These are phyloP conservation scores for Diachrysia chrysitis DNA, from an alignment of 2,888 invertebrate species.

Conservation along the genomic window DNA sequence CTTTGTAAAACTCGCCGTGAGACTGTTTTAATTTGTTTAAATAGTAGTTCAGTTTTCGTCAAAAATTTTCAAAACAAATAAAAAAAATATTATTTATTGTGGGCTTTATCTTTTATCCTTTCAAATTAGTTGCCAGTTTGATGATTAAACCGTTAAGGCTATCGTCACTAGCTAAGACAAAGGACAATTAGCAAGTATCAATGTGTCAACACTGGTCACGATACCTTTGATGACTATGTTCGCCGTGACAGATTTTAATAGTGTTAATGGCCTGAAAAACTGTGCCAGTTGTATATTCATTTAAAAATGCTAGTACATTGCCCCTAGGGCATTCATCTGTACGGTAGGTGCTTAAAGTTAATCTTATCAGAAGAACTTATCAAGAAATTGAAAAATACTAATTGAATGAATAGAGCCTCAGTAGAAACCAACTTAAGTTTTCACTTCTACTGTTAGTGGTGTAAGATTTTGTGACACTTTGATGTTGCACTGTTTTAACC, in stretches of 20 bases:
- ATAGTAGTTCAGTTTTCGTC: too few relatives aligned
- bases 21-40: too few relatives aligned
- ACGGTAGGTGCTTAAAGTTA: neutral
- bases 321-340: neutral
- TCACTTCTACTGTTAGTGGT: too few relatives aligned
- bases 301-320: neutral
- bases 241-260: constrained; percentile 16
- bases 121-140: neutral
- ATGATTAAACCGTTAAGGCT: constrained; percentile 3
- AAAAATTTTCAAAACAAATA: too few relatives aligned
- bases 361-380: neutral
- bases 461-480: too few relatives aligned
- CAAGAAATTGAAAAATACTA: too few relatives aligned
- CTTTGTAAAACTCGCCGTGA: too few relatives aligned
- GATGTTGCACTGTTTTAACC: too few relatives aligned
- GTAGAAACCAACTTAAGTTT: too few relatives aligned
- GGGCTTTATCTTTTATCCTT: neutral
- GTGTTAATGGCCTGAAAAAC: neutral
- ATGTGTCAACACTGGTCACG: constrained; percentile 21
- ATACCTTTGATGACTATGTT: constrained; percentile 16
- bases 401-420: too few relatives aligned
- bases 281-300: neutral
- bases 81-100: too few relatives aligned
- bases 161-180: constrained; percentile 23
- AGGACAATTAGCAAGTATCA: constrained; percentile 40